A percentile compares a stretch with the other conserved stretches of the same genome.
These are phyloP conservation scores for Coecobrya sp. DNA, from an alignment of 2,888 invertebrate genomes.

Conservation along the genomic window DNA sequence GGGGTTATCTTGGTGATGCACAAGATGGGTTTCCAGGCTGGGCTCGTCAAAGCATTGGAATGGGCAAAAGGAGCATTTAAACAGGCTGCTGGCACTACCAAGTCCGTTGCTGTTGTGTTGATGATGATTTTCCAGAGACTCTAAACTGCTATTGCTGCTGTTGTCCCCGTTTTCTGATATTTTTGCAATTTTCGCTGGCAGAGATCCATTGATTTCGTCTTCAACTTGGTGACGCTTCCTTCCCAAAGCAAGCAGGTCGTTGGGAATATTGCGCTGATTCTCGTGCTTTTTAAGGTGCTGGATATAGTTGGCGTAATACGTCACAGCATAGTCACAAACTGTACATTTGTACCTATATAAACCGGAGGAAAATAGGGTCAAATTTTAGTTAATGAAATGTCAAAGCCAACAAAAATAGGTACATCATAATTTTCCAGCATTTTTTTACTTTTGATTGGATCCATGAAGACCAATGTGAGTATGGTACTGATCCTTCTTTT, in stretches of 20 bases:
- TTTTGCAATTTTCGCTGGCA: constrained; percentile 54
- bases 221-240: constrained; percentile 90
- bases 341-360: constrained; percentile 91
- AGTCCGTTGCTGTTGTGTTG: constrained; percentile 5
- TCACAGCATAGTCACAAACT: constrained; percentile 95
- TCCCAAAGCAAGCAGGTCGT: constrained; percentile 82
- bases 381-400: not conserved
- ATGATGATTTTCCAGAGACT: constrained; percentile 13
- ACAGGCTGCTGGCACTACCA: not conserved
- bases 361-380: no score
- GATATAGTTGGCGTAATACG: constrained; percentile 94
- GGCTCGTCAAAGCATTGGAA: constrained; percentile 93
- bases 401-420: not conserved
- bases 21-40: constrained; percentile 92
- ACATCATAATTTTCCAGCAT: not conserved
- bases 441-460: constrained; percentile 90
- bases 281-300: constrained; percentile 94
- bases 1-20: constrained; percentile 90
- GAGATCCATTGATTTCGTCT: constrained; percentile 89
- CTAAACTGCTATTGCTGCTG: constrained; percentile 54
- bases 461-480: constrained; percentile 94
- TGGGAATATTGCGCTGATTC: constrained; percentile 84
- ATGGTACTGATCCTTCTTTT: constrained; percentile 91
- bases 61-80: constrained; percentile 92
- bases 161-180: constrained; percentile 61